A percentile compares a stretch with the other conserved stretches of the same genome.
Conservation (phyloP, 1,140 invertebrate genomes). For the Orchesella cincta region DNA sequence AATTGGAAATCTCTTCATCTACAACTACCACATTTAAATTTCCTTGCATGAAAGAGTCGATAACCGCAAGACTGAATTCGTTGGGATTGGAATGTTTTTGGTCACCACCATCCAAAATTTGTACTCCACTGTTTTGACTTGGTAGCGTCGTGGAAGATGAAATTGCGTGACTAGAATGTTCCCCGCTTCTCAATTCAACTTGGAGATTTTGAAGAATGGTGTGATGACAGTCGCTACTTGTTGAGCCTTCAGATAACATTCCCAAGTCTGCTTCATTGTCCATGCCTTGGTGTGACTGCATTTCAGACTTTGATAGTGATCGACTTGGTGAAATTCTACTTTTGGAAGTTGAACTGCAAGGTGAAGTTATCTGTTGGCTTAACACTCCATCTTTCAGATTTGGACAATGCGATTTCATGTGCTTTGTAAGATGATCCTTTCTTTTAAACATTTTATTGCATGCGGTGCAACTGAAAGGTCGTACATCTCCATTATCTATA, state of each 20-base stretch:
- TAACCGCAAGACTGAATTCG: slow-evolving; percentile 11
- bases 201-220: slow-evolving; percentile 6
- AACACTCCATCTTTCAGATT: slow-evolving; percentile 34
- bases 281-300: background rate
- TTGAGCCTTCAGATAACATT: background rate
- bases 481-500: slow-evolving; percentile 44
- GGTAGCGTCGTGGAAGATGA: background rate
- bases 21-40: slow-evolving; percentile 12
- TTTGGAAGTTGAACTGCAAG: no score
- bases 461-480: slow-evolving; percentile 45
- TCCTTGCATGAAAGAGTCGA: slow-evolving; percentile 17
- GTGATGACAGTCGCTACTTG: slow-evolving; percentile 1
- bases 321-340: background rate
- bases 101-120: background rate
- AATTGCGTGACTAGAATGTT: background rate
- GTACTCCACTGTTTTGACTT: background rate
- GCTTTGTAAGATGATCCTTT: slow-evolving; percentile 50
- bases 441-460: slow-evolving; percentile 49
- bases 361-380: no score
- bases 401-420: slow-evolving; percentile 49
- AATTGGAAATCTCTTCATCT: background rate
- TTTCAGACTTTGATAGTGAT: background rate
- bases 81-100: background rate
- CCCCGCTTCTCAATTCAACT: background rate
- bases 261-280: background rate